phyloP scores from a whole-genome alignment of 2,888 invertebrate genomes.

The Callosobruchus maculatus region DNA sequence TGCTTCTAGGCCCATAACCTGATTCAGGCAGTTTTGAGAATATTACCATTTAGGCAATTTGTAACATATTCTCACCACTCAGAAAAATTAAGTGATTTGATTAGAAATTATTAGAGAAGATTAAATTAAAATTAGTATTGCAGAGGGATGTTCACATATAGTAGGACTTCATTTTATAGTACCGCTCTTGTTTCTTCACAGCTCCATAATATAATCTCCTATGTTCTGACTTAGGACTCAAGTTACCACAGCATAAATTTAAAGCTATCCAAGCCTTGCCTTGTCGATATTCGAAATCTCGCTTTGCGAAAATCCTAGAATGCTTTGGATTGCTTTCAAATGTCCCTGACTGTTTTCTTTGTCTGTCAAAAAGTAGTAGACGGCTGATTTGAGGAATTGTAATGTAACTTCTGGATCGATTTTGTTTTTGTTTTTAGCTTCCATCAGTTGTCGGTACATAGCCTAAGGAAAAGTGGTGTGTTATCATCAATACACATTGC shows the following conservation, averaged over 20 bases:
- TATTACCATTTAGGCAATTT: too few species aligned
- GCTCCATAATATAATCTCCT: not conserved
- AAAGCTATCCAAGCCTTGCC: conserved; percentile 49
- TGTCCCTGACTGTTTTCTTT: conserved; percentile 86
- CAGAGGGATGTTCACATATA: not conserved
- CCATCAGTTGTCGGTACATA: conserved; percentile 79
- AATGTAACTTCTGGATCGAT: conserved; percentile 89
- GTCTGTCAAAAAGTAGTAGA: conserved; percentile 89
- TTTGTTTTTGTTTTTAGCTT: conserved; percentile 68
- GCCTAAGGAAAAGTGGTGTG: conserved; percentile 57
- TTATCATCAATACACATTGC: too few species aligned
- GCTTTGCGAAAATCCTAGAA: conserved; percentile 78
- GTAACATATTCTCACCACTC: too few species aligned
- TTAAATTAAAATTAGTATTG: too few species aligned
- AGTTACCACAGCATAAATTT: not conserved
- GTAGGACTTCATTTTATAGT: not conserved
- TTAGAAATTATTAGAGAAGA: too few species aligned
- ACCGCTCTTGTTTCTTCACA: not conserved
- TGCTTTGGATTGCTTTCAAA: conserved; percentile 86
- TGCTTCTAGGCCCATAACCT: not conserved
- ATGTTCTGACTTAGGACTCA: not conserved
- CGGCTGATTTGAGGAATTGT: conserved; percentile 88
- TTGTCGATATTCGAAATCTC: conserved; percentile 79
- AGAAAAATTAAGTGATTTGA: too few species aligned
- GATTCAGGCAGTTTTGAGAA: too few species aligned